phyloP scores from a whole-genome alignment of 2,113 vertebrate species.

The Peromyscus polionotus region DNA sequence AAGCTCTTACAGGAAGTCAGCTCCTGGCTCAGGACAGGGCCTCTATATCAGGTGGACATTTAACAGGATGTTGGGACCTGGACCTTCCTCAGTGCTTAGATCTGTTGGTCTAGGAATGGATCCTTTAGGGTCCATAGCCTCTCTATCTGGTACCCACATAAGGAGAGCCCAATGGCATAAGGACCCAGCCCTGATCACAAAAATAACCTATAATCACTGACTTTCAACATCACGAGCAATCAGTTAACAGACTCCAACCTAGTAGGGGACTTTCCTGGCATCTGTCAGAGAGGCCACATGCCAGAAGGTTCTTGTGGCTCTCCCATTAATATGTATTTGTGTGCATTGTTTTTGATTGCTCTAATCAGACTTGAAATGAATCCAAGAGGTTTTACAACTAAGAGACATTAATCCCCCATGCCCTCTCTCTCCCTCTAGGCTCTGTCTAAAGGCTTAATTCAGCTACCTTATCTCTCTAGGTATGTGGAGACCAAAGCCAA shows the following conservation, averaged over 20 bases:
- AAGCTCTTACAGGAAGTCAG: slow-evolving; percentile 43
- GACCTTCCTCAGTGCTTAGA: neutral
- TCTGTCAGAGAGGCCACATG: slow-evolving; percentile 21
- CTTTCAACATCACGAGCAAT: neutral
- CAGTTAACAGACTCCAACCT: slow-evolving; percentile 23
- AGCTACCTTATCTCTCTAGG: slow-evolving; percentile 86
- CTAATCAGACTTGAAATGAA: slow-evolving; percentile 74
- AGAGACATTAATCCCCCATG: slow-evolving; percentile 41
- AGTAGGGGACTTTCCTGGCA: slow-evolving; percentile 58
- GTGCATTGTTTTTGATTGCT: slow-evolving; percentile 66
- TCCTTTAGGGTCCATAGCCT: neutral
- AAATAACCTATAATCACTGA: slow-evolving; percentile 17
- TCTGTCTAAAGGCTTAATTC: slow-evolving; percentile 73
- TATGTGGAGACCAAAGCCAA: slow-evolving; percentile 89
- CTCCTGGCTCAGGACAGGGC: slow-evolving; percentile 20
- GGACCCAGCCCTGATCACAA: neutral
- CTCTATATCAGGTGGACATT: neutral
- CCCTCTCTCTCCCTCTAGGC: slow-evolving; percentile 12
- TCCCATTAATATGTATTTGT: slow-evolving; percentile 68
- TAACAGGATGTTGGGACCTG: neutral
- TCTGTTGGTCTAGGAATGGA: neutral
- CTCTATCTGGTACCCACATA: neutral
- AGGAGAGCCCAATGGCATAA: neutral
- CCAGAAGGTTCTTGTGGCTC: slow-evolving; percentile 66
- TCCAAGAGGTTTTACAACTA: slow-evolving; percentile 64